Evolutionary conservation across 35 echinoderm and acorn worm species (phyloP).

Genomic region (Lytechinus pictus): DNA sequence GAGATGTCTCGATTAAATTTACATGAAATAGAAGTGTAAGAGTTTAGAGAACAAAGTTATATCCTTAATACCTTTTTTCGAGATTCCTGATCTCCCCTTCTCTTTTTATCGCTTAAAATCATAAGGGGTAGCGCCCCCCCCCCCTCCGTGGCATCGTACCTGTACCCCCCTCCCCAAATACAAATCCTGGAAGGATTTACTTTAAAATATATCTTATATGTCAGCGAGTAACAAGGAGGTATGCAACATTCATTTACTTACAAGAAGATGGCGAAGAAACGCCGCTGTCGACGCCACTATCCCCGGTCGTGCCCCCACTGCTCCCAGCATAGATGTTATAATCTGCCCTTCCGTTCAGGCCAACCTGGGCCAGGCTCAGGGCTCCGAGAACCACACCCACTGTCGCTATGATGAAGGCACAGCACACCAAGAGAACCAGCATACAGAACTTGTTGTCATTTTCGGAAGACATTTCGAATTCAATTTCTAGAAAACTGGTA

Average conservation of each 20-base stretch:
- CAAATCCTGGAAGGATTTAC: no score
- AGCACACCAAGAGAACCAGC: not conserved
- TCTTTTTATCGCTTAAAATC: no score
- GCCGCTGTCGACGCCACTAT: not conserved
- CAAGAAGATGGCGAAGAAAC: not conserved
- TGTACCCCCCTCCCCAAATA: no score
- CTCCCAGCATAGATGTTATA: not conserved
- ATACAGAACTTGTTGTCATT: conserved; percentile 12
- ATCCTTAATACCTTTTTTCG: no score
- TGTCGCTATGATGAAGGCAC: not conserved
- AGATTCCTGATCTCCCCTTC: no score
- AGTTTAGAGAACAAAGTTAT: no score
- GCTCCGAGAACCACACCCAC: not conserved
- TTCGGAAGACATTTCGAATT: not conserved
- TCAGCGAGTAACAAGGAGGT: no score
- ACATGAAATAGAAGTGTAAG: no score
- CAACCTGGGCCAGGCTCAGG: not conserved
- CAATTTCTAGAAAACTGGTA: no score
- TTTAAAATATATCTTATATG: not conserved
- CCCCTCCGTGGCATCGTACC: no score
- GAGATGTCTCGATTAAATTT: no score
- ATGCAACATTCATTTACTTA: not conserved
- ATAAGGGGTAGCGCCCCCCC: no score
- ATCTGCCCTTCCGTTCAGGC: not conserved
- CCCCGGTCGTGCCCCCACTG: not conserved